Evolutionary conservation across 2,797 vertebrate genomes (phyloP).

Genomic region (Cichlasoma orientale): DNA sequence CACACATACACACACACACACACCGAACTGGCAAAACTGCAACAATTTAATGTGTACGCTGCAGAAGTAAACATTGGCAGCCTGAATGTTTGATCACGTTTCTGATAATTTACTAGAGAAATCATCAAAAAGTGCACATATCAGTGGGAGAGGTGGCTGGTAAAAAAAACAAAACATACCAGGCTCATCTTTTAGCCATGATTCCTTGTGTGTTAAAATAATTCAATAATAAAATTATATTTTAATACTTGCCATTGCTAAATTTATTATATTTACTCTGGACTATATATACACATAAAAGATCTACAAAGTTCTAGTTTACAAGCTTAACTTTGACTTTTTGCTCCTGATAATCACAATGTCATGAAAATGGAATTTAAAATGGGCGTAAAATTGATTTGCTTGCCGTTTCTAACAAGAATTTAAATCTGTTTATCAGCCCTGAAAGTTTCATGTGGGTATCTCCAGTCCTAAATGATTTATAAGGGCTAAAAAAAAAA

Average conservation of each 20-base stretch:
- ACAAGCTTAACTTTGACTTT: background rate
- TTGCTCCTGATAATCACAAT: background rate
- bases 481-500: background rate
- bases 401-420: background rate
- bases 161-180: background rate
- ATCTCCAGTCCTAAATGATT: background rate
- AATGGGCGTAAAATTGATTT: background rate
- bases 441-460: background rate
- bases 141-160: background rate
- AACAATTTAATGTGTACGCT: background rate
- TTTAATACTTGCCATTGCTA: background rate
- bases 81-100: background rate
- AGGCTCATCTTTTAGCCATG: no score
- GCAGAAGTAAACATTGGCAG: background rate
- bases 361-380: background rate
- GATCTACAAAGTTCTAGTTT: background rate
- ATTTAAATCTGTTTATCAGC: background rate
- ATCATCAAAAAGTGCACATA: background rate
- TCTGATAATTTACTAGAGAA: background rate
- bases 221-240: no score
- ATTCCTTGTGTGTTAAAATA: no score
- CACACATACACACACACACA: no score
- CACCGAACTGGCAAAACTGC: background rate
- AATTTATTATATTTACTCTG: background rate
- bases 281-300: no score